Evolutionary conservation across 2,113 vertebrate species (phyloP).

Genomic region (Colinus virginianus): DNA sequence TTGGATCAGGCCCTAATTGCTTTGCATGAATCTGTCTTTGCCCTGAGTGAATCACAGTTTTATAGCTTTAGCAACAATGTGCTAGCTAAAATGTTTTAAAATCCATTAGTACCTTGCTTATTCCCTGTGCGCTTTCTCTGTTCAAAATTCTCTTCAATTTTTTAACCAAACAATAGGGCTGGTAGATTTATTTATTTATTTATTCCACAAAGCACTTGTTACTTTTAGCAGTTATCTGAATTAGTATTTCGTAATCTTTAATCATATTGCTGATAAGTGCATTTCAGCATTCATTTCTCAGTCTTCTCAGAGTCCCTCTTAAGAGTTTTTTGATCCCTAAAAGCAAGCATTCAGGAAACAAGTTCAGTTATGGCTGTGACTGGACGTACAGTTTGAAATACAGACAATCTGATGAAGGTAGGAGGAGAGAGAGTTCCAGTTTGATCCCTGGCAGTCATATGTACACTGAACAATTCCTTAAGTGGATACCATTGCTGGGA

Average conservation of each 20-base stretch:
- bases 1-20: slow-evolving; percentile 47
- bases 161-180: not conserved
- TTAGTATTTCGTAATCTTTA: not conserved
- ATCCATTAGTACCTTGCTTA: slow-evolving; percentile 20
- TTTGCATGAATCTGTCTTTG: slow-evolving; percentile 42
- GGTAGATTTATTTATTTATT: not conserved
- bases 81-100: slow-evolving; percentile 50
- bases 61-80: slow-evolving; percentile 46
- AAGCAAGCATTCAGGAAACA: not conserved
- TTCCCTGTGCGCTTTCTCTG: slow-evolving; percentile 14
- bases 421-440: not conserved
- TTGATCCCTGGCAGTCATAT: not conserved
- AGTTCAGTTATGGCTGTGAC: not conserved
- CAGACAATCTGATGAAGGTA: not conserved
- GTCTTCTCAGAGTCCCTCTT: not conserved
- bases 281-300: not conserved
- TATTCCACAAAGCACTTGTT: not conserved
- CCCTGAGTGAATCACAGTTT: slow-evolving; percentile 41
- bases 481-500: not conserved
- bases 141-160: slow-evolving; percentile 15
- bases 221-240: not conserved
- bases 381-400: not conserved
- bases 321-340: not conserved
- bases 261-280: not conserved
- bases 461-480: not conserved